phyloP scores from a whole-genome alignment of 2,888 invertebrate species.

The Aphodius granarius region DNA sequence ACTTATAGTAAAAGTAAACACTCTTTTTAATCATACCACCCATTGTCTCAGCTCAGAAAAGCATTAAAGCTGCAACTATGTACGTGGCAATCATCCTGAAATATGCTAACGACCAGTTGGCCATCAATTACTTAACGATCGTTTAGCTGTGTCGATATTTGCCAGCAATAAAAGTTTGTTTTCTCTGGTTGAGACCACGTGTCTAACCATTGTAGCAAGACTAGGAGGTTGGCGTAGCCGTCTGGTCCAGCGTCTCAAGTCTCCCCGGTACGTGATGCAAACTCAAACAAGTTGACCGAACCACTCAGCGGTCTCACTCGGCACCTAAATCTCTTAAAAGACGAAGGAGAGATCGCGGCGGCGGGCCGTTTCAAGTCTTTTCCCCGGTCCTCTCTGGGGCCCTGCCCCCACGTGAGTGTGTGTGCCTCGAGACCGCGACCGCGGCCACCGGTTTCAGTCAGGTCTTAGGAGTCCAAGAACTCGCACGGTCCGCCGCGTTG shows the following conservation, averaged over 20 bases:
- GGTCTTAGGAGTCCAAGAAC: not conserved
- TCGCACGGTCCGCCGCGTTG: constrained; percentile 18
- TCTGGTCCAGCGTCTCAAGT: not conserved
- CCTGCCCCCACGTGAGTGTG: constrained; percentile 37
- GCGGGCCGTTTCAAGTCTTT: constrained; percentile 24
- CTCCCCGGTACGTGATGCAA: not conserved
- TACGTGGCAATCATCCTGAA: not conserved
- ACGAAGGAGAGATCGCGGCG: constrained; percentile 20
- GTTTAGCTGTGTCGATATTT: not conserved
- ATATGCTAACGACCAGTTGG: not conserved
- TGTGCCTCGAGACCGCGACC: constrained; percentile 32
- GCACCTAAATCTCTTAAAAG: constrained; percentile 34
- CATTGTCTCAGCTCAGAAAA: too few relatives aligned
- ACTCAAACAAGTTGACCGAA: constrained; percentile 31
- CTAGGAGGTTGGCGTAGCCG: not conserved
- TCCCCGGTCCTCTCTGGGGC: constrained; percentile 21
- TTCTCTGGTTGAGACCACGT: not conserved
- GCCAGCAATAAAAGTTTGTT: not conserved
- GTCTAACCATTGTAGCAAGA: not conserved
- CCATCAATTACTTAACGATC: not conserved
- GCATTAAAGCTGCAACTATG: not conserved
- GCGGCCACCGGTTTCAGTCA: not conserved
- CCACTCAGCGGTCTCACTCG: constrained; percentile 29
- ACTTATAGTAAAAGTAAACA: too few relatives aligned
- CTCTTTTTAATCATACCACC: too few relatives aligned